These are phyloP conservation scores for Athalia rosae DNA, from an alignment of 2,888 invertebrate species.

Conservation along the genomic window DNA sequence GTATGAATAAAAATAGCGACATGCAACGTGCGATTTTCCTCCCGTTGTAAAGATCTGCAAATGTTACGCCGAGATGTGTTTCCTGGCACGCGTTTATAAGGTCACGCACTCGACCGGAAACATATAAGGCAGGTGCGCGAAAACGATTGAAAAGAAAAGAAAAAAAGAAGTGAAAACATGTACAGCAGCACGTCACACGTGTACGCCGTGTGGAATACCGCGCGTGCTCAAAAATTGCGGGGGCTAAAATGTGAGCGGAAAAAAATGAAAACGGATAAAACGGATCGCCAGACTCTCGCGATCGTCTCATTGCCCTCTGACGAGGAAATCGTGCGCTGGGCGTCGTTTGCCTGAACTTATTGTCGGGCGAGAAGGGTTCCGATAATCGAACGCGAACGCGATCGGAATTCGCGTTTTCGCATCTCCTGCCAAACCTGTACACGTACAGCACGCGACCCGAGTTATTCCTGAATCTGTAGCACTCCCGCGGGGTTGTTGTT, in stretches of 20 bases:
- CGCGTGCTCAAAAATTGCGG: neutral
- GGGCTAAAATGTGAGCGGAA: neutral
- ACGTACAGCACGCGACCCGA: neutral
- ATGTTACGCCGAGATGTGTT: slow-evolving; percentile 31
- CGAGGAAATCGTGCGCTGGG: too few relatives aligned
- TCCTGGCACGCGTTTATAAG: slow-evolving; percentile 58
- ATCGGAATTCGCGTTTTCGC: neutral
- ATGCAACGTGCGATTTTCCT: too few relatives aligned
- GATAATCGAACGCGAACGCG: neutral
- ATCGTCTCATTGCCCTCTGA: too few relatives aligned
- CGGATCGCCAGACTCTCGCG: too few relatives aligned
- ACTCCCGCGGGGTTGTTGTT: slow-evolving; percentile 24
- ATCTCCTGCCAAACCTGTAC: neutral
- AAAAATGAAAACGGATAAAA: too few relatives aligned
- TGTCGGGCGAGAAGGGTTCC: too few relatives aligned
- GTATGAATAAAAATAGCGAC: too few relatives aligned
- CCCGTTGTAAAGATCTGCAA: slow-evolving; percentile 24
- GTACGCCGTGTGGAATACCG: neutral
- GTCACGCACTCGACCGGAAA: slow-evolving; percentile 67
- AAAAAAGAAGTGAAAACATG: neutral
- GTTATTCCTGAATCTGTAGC: slow-evolving; percentile 28
- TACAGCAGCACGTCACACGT: slow-evolving; percentile 4
- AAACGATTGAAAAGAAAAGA: neutral
- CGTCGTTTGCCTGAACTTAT: too few relatives aligned
- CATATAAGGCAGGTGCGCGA: slow-evolving; percentile 59